Evolutionary conservation across 2,797 vertebrate genomes (phyloP).

Genomic region (Malacoraja senta): DNA sequence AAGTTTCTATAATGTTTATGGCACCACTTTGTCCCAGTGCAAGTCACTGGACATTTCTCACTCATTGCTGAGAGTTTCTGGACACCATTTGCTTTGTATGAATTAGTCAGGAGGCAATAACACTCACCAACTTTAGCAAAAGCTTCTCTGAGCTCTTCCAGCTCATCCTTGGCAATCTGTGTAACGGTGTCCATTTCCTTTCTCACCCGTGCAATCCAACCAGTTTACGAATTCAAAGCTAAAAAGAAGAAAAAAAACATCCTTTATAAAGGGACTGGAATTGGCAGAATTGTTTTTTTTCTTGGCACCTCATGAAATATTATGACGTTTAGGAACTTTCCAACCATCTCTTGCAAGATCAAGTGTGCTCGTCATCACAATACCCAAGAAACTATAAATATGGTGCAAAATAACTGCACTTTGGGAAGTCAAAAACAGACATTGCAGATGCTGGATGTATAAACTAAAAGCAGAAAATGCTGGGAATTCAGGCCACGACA

Average conservation of each 20-base stretch:
- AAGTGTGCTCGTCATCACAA: background rate
- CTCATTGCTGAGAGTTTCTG: background rate
- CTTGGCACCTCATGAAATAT: background rate
- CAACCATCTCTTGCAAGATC: background rate
- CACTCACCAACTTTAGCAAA: constrained; percentile 83
- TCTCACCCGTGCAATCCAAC: constrained; percentile 24
- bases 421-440: too few species aligned
- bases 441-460: too few species aligned
- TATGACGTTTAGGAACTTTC: background rate
- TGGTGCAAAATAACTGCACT: too few species aligned
- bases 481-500: too few species aligned
- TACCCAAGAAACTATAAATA: background rate
- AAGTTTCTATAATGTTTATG: too few species aligned
- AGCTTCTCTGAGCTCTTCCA: constrained; percentile 83
- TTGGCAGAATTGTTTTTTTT: background rate
- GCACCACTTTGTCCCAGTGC: background rate
- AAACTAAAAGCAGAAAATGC: too few species aligned
- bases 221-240: background rate
- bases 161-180: constrained; percentile 86
- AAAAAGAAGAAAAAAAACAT: background rate
- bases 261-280: background rate
- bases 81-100: background rate
- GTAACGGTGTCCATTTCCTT: constrained; percentile 75
- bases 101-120: too few species aligned
- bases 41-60: background rate